A percentile compares a stretch with the other conserved stretches of the same genome.
Evolutionary conservation across 35 echinoderm and acorn worm species (phyloP).

Genomic region (Nesometra sesokonis): DNA sequence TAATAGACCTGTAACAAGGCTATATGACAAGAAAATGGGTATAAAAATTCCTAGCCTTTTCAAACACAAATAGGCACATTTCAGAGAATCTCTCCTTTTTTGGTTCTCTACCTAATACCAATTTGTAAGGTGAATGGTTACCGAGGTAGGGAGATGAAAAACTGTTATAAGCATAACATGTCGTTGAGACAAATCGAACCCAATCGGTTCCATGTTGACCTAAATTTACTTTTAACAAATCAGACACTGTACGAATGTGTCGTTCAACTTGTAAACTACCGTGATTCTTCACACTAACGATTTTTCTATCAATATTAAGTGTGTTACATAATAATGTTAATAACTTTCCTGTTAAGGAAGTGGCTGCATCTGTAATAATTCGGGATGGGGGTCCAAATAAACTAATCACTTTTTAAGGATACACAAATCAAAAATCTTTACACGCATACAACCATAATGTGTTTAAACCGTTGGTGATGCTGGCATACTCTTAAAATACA

Average conservation of each 20-base stretch:
- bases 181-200: too few species aligned
- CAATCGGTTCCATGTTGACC: not conserved
- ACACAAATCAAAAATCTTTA: constrained; percentile 1
- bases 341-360: not conserved
- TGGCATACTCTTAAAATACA: not conserved
- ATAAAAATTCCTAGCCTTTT: too few species aligned
- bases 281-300: constrained; percentile 8
- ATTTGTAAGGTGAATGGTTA: too few species aligned
- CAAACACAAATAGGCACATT: too few species aligned
- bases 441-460: not conserved
- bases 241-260: constrained; percentile 13
- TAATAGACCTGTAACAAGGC: too few species aligned
- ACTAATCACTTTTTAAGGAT: not conserved
- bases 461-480: not conserved
- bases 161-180: too few species aligned
- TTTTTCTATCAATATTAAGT: not conserved
- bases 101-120: too few species aligned
- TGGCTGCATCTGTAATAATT: not conserved
- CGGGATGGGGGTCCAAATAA: not conserved
- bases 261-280: constrained; percentile 26
- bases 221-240: constrained; percentile 16
- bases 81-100: too few species aligned
- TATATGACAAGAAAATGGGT: too few species aligned
- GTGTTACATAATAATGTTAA: constrained; percentile 1
- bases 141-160: too few species aligned